Percentiles rank a stretch among this genome's conserved stretches.
phyloP scores from a whole-genome alignment of 2,888 invertebrate species.

The Luperina nickerlii region DNA sequence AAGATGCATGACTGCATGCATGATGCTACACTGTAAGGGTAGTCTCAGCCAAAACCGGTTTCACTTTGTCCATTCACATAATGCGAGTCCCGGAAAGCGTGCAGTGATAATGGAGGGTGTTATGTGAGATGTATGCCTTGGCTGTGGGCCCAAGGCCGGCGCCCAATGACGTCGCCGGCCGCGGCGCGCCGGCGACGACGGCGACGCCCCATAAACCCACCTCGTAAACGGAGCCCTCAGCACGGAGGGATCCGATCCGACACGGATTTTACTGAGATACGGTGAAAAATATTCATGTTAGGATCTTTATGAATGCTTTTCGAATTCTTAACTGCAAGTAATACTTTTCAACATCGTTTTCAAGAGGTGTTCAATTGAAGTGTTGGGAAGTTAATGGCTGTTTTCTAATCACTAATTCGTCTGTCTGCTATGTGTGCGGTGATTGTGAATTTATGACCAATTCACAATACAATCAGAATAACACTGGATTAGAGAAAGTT shows the following conservation, averaged over 20 bases:
- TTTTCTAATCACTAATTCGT: background rate
- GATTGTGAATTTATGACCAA: slow-evolving; percentile 1
- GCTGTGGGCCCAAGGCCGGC: slow-evolving; percentile 48
- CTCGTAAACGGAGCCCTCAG: slow-evolving; percentile 41
- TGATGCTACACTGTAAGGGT: background rate
- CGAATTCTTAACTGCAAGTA: background rate
- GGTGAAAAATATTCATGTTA: slow-evolving; percentile 7
- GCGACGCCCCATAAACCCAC: slow-evolving; percentile 37
- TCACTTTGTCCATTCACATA: slow-evolving; percentile 8
- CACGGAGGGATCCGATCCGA: slow-evolving; percentile 10
- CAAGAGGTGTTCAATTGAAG: background rate
- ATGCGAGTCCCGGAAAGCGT: slow-evolving; percentile 10
- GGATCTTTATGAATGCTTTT: background rate
- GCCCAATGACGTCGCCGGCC: slow-evolving; percentile 29
- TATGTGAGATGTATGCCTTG: slow-evolving; percentile 31
- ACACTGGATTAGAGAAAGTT: background rate
- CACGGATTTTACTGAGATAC: slow-evolving; percentile 10
- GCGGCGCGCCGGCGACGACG: slow-evolving; percentile 25
- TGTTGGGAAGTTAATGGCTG: background rate
- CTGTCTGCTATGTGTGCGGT: background rate
- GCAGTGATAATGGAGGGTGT: slow-evolving; percentile 30
- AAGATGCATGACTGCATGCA: too few species aligned
- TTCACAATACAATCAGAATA: slow-evolving; percentile 1
- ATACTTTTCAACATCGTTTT: background rate
- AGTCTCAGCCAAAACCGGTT: background rate